Base-by-base conservation (phyloP, 2,797 vertebrate genomes). In the Aplochiton taeniatus region DNA sequence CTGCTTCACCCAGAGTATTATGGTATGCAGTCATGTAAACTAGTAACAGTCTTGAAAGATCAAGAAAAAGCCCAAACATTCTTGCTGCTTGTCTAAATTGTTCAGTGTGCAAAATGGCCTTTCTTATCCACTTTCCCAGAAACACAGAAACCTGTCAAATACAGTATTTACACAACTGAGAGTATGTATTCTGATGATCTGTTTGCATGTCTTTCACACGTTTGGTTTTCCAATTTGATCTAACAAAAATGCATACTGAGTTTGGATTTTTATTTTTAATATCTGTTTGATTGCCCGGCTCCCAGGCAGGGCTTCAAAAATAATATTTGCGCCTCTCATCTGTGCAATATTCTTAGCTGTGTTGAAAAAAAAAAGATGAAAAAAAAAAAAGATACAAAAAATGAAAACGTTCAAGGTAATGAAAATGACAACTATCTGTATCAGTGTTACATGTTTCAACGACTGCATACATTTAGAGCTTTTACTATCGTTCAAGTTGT, bases 331-430 rank as follows among this genome's bases (percentile, higher is more conserved):
- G 65, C 72, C 74, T 81, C 71, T 78, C 59, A 69, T 77, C 73
- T 77, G 80, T 79, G 77, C 76, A 83, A 82, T 82, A 80, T 80
- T 69, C 77, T 72, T 80, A 74, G 75, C 76, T 79, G 76, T 81
- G 77, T 72, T 72, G 68, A 68, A 50, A 72, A 65, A 53, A 61
- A 58, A 62, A 66, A 56, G 65, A 19, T 58, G 64, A 62, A 68
- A 71, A 69, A 13, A 55, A 48, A 48, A 50, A 61, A 49, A 17
- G 42, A 17, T 18, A 47, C 54, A 55, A n/a, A n/a, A n/a, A n/a
- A n/a, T n/a, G n/a, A n/a, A 44, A 57, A 63, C 9, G 46, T 63
- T 71, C 54, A 66, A 52, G 48, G 57, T 67, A 58, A 75, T 65
- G 31, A 58, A 71, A 66, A 62, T 73, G 52, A 70, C 69, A 72